Percentiles rank a stretch among this genome's conserved stretches.
phyloP scores from a whole-genome alignment of 2,113 vertebrate genomes.

The Chlamydotis undulata region DNA sequence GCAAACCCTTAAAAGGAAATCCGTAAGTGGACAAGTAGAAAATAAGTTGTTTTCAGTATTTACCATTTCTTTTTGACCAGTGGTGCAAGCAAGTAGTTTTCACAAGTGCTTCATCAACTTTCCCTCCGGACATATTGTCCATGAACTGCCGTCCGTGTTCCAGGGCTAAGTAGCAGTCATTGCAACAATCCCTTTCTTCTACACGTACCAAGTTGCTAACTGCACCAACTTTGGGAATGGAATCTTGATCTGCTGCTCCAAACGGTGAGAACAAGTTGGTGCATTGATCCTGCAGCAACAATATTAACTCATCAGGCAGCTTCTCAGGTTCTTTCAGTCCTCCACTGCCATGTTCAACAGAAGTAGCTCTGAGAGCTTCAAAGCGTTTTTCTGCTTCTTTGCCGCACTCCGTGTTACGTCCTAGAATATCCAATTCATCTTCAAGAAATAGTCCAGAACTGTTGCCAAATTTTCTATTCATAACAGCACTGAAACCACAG shows the following conservation, averaged over 20 bases:
- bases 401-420: slow-evolving; percentile 89
- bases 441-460: slow-evolving; percentile 95
- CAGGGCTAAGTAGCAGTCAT: slow-evolving; percentile 96
- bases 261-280: slow-evolving; percentile 96
- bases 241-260: slow-evolving; percentile 83
- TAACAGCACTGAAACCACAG: slow-evolving; percentile 96
- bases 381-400: slow-evolving; percentile 94
- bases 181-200: slow-evolving; percentile 93
- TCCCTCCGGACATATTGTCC: slow-evolving; percentile 99
- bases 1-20: neutral
- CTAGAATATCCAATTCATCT: slow-evolving; percentile 97
- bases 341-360: slow-evolving; percentile 80
- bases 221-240: slow-evolving; percentile 74
- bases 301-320: slow-evolving; percentile 90
- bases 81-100: slow-evolving; percentile 95
- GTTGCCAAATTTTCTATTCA: slow-evolving; percentile 96
- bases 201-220: slow-evolving; percentile 82
- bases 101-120: slow-evolving; percentile 95
- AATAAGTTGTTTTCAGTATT: slow-evolving; percentile 38
- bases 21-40: neutral
- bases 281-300: slow-evolving; percentile 94
- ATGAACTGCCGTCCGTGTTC: slow-evolving; percentile 98
- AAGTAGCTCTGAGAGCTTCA: slow-evolving; percentile 86
- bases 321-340: slow-evolving; percentile 84
- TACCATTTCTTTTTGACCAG: slow-evolving; percentile 95